Conservation (phyloP, 2,797 vertebrate species). For the Acridotheres tristis region DNA sequence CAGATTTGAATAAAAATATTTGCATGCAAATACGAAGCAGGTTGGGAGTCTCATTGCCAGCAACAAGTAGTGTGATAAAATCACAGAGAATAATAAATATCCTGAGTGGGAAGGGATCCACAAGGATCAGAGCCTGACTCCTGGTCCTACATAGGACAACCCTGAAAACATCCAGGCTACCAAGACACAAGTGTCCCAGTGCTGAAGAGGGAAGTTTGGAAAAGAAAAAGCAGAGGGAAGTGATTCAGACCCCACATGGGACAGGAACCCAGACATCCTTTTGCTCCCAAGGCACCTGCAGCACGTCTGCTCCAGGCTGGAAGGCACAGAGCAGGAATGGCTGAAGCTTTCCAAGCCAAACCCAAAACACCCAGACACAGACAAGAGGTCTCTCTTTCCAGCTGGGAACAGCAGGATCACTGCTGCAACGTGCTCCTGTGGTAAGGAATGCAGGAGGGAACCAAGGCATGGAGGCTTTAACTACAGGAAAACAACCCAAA, state of each 20-base stretch:
- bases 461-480: not conserved
- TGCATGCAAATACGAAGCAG: not conserved
- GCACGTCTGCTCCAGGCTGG: not conserved
- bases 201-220: not conserved
- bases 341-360: not conserved
- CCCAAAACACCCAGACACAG: not conserved
- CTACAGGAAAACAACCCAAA: not conserved
- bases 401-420: not conserved
- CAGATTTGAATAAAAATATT: not conserved
- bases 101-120: not conserved
- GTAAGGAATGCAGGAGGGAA: not conserved
- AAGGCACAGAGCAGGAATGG: not conserved
- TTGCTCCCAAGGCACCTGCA: not conserved
- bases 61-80: not conserved
- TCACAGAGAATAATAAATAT: not conserved
- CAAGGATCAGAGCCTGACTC: not conserved
- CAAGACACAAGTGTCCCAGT: not conserved
- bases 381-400: not conserved
- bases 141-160: not conserved
- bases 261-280: not conserved
- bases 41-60: not conserved
- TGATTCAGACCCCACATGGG: rapidly evolving
- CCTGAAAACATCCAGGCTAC: not conserved
- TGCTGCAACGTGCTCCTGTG: not conserved
- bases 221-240: not conserved